phyloP scores from a whole-genome alignment of 1,140 invertebrate genomes.

The Tachypleus tridentatus region DNA sequence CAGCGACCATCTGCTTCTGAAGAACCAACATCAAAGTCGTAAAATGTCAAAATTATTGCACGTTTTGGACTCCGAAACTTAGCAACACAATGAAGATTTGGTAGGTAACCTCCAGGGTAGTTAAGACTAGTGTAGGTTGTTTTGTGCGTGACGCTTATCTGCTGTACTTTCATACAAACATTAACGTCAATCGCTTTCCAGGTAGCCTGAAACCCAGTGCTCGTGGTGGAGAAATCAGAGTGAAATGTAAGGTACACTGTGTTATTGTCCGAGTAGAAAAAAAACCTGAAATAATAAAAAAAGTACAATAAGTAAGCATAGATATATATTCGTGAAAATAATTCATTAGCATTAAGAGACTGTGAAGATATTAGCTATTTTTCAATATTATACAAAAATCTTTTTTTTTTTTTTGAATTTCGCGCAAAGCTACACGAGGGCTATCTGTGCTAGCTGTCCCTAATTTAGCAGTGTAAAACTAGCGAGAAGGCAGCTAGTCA shows the following conservation, averaged over 20 bases:
- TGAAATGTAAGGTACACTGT: constrained; percentile 48
- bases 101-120: constrained; percentile 51
- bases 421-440: too few relatives aligned
- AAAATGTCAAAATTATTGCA: constrained; percentile 45
- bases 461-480: too few relatives aligned
- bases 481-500: too few relatives aligned
- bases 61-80: constrained; percentile 26
- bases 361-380: too few relatives aligned
- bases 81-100: constrained; percentile 50
- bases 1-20: background rate
- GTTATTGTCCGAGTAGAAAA: constrained; percentile 47
- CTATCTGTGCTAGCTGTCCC: too few relatives aligned
- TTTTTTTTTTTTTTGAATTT: too few relatives aligned
- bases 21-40: constrained; percentile 39
- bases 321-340: too few relatives aligned
- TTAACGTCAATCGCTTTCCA: constrained; percentile 55
- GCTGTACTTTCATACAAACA: constrained; percentile 35
- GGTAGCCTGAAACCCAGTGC: constrained; percentile 47
- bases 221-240: constrained; percentile 53
- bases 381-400: too few relatives aligned
- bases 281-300: constrained; percentile 34
- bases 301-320: background rate
- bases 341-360: too few relatives aligned
- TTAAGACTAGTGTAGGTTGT: constrained; percentile 44
- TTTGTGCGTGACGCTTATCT: too few relatives aligned